Base-by-base conservation (phyloP, 2,888 invertebrate genomes). In the Dorcus parallelipipedus region DNA sequence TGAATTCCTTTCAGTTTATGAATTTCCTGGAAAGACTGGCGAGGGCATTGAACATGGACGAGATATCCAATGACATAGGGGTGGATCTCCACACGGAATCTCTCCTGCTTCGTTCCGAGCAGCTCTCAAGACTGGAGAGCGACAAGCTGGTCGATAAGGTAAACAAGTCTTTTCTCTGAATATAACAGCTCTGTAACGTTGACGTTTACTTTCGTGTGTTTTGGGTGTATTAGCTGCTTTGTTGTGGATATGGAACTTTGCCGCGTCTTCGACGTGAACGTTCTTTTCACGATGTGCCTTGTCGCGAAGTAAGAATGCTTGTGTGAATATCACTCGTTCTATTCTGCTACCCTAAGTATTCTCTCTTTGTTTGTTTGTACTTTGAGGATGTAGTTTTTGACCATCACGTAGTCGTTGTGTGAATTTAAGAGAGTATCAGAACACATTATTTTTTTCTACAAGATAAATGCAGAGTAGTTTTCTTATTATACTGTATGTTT, bases 51-150 rank as follows among this genome's bases (percentile, higher is more conserved):
- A 91, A 90, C 76, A 88, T 93, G 86, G 91, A 93, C 72, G 89
- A 91, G 77, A 85, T 93, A 69, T 88, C 90, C 26, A 84, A 87
- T 69, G 92, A 93, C 75, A 82, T 91, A 63, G 92, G 91, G 7
- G 83, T 91, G 59, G 92, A 93, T 73, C 82, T 92, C 71, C 90
- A 90, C 71, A 88, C 92, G 0, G 95, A 95, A 71, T 90, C 91
- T 49, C 82, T 96, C 59, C 79, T 95, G 56, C 87, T 93, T 60
- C 84, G 95, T 43, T 93, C 93, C 2, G 93, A 95, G 76, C 93
- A 95, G 75, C 81, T 93, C 58, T 84, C 90, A 26, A 82, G 89
- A 68, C 81, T 91, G 51, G 93, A 93, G 79, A 88, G 87, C 71
- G 92, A 92, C 76, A 89, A 91, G 76, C 82, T 93, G 58, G 90